Evolutionary conservation across 2,113 vertebrate species (phyloP).

Genomic region (Atrichornis clamosus): DNA sequence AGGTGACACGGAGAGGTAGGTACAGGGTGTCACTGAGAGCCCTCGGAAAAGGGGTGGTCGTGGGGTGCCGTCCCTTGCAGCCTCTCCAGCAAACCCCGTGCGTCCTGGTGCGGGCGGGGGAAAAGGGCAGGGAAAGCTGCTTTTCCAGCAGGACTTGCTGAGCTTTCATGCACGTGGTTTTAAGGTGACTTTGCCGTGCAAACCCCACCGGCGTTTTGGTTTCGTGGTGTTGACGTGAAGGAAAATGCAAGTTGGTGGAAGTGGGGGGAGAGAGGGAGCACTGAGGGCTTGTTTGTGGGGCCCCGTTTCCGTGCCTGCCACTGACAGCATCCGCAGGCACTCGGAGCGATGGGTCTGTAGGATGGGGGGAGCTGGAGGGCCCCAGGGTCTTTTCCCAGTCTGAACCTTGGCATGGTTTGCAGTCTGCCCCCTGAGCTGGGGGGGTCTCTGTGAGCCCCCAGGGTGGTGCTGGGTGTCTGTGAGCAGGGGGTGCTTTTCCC

Average conservation of each 20-base stretch:
- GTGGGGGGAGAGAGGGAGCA: neutral
- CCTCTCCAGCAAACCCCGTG: neutral
- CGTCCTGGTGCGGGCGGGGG: neutral
- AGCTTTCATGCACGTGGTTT: neutral
- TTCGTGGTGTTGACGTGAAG: fast-evolving
- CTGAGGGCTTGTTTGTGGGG: neutral
- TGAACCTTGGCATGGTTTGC: neutral
- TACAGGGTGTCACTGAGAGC: neutral
- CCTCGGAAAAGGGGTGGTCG: neutral
- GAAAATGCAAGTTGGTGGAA: neutral
- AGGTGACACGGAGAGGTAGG: neutral
- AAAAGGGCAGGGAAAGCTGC: neutral
- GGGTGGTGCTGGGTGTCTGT: neutral
- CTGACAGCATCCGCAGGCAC: neutral
- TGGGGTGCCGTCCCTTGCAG: neutral
- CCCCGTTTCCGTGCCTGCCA: fast-evolving
- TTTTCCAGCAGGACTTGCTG: neutral
- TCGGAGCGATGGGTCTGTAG: neutral
- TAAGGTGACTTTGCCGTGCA: neutral
- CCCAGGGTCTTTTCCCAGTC: neutral
- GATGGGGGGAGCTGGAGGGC: neutral
- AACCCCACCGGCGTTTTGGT: neutral
- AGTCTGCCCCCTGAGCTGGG: neutral
- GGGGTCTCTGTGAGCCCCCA: fast-evolving
- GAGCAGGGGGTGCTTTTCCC: neutral